phyloP scores from a whole-genome alignment of 1,140 invertebrate genomes.

The Drosophila rhopaloa region DNA sequence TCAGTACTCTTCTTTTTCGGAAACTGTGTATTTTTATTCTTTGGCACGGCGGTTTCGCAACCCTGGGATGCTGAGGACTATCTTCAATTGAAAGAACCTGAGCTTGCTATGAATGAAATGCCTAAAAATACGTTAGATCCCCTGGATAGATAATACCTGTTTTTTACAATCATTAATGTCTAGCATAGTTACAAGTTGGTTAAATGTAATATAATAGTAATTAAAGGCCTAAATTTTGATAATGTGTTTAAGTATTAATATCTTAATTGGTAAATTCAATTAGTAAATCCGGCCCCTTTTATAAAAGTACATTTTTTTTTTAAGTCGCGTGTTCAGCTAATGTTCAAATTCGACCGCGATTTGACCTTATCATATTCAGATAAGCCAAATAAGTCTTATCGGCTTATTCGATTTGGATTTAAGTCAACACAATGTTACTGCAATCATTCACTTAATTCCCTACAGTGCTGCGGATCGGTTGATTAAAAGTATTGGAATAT shows the following conservation, averaged over 20 bases:
- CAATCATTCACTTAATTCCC: conserved; percentile 11
- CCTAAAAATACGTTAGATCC: not conserved
- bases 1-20: conserved; percentile 89
- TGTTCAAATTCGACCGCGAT: not conserved
- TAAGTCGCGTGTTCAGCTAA: not conserved
- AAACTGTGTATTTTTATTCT: conserved; percentile 89
- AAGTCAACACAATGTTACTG: conserved; percentile 2
- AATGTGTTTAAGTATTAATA: not conserved
- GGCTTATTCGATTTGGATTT: conserved; percentile 22
- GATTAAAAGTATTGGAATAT: not conserved
- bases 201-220: no score
- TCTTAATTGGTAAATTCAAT: not conserved
- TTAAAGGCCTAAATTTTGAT: not conserved
- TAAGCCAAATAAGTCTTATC: conserved; percentile 25
- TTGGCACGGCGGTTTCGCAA: conserved; percentile 87
- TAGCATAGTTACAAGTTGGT: no score
- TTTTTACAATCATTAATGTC: no score
- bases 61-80: conserved; percentile 87
- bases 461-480: not conserved
- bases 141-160: not conserved
- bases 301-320: no score
- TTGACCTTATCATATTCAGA: conserved; percentile 29
- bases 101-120: not conserved
- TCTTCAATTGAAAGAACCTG: conserved; percentile 8
- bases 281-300: not conserved